Conservation (phyloP, 2,888 invertebrate species). For the Nemurella pictetii region DNA sequence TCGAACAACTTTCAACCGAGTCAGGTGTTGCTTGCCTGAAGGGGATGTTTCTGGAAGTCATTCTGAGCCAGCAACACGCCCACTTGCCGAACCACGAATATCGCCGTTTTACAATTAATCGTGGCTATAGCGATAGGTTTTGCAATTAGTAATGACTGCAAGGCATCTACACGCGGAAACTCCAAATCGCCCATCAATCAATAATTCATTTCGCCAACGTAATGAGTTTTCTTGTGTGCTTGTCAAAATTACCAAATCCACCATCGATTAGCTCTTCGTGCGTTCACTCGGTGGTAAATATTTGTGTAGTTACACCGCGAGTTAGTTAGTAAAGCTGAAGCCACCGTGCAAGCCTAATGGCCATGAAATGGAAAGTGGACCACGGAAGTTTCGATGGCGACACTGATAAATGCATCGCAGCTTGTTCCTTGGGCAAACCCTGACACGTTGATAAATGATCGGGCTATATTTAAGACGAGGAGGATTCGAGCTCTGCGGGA, state of each 20-base stretch:
- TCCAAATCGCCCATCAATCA: background rate
- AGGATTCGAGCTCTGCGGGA: background rate
- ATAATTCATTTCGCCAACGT: background rate
- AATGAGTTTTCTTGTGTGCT: background rate
- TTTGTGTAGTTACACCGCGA: background rate
- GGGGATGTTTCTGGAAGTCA: background rate
- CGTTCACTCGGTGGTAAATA: background rate
- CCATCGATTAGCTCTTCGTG: background rate
- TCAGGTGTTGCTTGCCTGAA: background rate
- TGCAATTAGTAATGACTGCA: background rate
- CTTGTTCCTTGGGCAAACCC: background rate
- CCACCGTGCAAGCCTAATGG: background rate
- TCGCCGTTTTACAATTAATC: background rate
- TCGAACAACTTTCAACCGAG: background rate
- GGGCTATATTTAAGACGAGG: constrained; percentile 3
- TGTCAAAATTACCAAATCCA: background rate
- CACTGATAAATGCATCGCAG: background rate
- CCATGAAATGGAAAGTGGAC: constrained; percentile 15
- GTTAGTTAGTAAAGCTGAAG: background rate
- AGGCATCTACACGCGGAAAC: background rate
- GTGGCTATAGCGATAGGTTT: background rate
- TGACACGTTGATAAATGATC: background rate
- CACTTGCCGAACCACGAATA: background rate
- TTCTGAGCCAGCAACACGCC: background rate
- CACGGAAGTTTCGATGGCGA: constrained; percentile 5